Evolutionary conservation across 37 sponge, comb jelly and placozoan genomes (phyloP).

Genomic region (Halisarca cf. caerulea): DNA sequence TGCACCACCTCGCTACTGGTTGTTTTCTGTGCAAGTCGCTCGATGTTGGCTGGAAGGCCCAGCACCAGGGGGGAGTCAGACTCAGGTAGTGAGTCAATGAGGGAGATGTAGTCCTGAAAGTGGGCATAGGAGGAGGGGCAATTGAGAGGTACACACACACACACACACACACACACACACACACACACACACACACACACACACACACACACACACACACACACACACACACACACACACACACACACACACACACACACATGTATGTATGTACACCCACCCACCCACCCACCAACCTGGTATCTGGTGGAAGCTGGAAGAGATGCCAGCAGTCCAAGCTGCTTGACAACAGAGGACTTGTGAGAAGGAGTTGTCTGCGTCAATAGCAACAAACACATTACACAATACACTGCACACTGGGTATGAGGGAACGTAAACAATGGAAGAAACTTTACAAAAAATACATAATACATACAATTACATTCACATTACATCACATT

Average conservation of each 20-base stretch:
- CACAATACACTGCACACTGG: no score
- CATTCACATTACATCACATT: no score
- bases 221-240: no score
- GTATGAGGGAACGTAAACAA: no score
- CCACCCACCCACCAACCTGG: slow-evolving; percentile 3
- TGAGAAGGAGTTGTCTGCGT: slow-evolving; percentile 13
- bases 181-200: no score
- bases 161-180: no score
- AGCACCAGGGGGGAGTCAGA: slow-evolving; percentile 79
- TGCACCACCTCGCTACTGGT: slow-evolving; percentile 70
- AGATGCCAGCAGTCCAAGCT: slow-evolving; percentile 10
- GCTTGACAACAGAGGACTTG: background rate
- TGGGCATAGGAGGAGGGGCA: no score
- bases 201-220: no score
- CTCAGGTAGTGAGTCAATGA: slow-evolving; percentile 84
- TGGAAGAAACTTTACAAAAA: no score
- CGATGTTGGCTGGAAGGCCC: slow-evolving; percentile 93
- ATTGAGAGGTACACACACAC: background rate
- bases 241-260: no score
- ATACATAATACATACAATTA: no score
- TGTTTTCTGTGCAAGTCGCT: slow-evolving; percentile 70
- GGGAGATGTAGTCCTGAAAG: slow-evolving; percentile 72
- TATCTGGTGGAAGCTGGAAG: slow-evolving; percentile 13
- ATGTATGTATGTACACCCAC: background rate
- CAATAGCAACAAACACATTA: background rate